Evolutionary conservation across 2,797 vertebrate genomes (phyloP), one percentile per base, ranked within the genome.

Genomic region (Prunella strophiata): DNA sequence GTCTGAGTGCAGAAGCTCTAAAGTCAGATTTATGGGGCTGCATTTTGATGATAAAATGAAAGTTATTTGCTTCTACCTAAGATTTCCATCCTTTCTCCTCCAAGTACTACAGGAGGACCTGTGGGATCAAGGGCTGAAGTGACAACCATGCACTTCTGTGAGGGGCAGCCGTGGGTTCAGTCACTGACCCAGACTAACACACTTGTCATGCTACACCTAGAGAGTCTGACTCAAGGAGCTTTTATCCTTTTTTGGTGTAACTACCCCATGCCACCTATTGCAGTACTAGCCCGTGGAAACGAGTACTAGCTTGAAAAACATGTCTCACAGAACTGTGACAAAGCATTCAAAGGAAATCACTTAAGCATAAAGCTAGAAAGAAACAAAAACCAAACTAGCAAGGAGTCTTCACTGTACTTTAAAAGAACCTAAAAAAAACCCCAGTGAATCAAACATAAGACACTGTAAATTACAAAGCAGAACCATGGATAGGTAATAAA

Each of bases 221-320:
- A 38, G 1, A 16, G 11, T 11, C 42, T 78, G 38, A 57, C 32
- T 43, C 73, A 51, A 79, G 45, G 1, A 10, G n/a, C 17, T 80
- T 66, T 66, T 85, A 48, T 12, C n/a, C 36, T 42, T 20, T 80
- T 70, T 26, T 48, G 57, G 23, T 59, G 15, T 34, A 85, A n/a
- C 40, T 32, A 27, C 52, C 1, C 1, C 26, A 61, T 19, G 58
- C 34, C 38, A 90, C 42, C 42, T 40, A 43, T 1, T 48, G 72
- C 48, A 74, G 27, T 19, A 34, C 36, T 40, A 72, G 32, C 50
- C 48, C 16, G 9, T 9, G 30, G 59, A 54, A 61, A n/a, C 57
- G 34, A 95, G 83, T 32, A 77, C 29, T 17, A 91, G 86, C 84
- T 89, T 52, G 79, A 85, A 93, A 94, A 81, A 36, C 43, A 58